Conservation (phyloP, 2,113 vertebrate genomes). For the Pollimyrus isidori region DNA sequence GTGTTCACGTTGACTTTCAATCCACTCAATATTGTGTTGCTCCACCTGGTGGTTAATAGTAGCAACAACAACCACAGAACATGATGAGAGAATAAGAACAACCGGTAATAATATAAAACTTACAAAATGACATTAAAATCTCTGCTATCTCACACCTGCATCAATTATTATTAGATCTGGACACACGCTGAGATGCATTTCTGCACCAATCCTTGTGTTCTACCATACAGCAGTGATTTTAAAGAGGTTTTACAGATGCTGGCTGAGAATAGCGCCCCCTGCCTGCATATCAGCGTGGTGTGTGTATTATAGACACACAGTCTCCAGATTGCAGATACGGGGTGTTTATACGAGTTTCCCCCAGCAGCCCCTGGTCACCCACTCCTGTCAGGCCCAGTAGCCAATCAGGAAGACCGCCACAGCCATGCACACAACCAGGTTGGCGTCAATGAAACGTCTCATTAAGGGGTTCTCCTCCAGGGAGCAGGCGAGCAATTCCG, state of each 20-base stretch:
- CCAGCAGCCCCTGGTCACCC: not conserved
- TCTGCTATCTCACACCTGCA: not conserved
- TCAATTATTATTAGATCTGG: not conserved
- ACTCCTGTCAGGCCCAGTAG: slow-evolving; percentile 70
- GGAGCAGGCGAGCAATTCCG: slow-evolving; percentile 13
- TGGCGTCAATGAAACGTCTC: slow-evolving; percentile 64
- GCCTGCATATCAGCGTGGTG: not conserved
- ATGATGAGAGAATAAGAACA: not conserved
- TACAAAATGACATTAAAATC: not conserved
- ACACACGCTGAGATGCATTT: not conserved
- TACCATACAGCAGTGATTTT: not conserved
- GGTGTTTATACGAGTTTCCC: not conserved
- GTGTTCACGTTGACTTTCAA: not conserved
- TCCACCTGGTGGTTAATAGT: not conserved
- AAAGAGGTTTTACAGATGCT: not conserved
- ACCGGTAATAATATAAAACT: not conserved
- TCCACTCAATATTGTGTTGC: not conserved
- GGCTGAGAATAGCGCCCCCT: not conserved
- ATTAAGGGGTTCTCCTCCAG: slow-evolving; percentile 63
- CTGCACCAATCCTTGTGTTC: not conserved
- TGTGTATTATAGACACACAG: not conserved
- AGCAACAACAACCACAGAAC: not conserved
- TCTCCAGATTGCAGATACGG: not conserved
- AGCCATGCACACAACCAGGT: slow-evolving; percentile 70
- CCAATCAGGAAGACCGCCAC: slow-evolving; percentile 74